Base-by-base conservation (phyloP, 2,113 vertebrate genomes). In the Upupa epops region DNA sequence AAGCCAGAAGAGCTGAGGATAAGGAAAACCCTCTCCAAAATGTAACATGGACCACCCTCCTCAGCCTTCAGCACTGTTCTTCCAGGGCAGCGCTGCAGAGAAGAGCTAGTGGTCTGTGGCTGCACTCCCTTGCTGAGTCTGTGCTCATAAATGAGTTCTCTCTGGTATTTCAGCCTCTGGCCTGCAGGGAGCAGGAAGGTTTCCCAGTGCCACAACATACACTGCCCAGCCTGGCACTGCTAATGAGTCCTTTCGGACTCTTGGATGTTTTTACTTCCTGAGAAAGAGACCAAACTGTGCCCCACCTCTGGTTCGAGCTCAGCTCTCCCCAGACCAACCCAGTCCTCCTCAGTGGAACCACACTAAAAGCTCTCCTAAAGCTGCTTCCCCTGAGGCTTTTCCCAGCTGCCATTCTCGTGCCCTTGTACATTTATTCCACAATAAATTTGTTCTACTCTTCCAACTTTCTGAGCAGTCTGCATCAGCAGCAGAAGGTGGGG, bases 341-440 rank as follows among this genome's bases (percentile, higher is more conserved):
- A 80, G 89, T 32, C 58, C 64, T 76, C 86, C 68, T 31, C 59
- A 69, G 9, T 16, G 32, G 68, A 79, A 88, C 36, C 28, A 42
- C 0, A 2, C 19, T 70, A 61, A 76, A 69, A 24, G 8, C 45
- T 42, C 68, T 82, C 73, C 73, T 55, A 63, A 77, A 81, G 37
- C 80, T 52, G 65, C 69, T 34, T 92, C 72, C 88, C 83, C 76
- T 88, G 86, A 63, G 90, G 79, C 46, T 77, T 83, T 80, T 93
- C 86, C 90, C 86, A 81, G 69, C 69, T 42, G 8, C 88, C 86
- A 48, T 45, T 69, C 69, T 88, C n/a, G 42, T 83, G 78, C 42
- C 72, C 72, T 92, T 51, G 8, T 83, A 68, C 16, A 32, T 77
- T 94, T 80, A 70, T 94, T 92, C 80, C 90, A 77, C 86, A 77